Conservation (phyloP, 2,797 vertebrate genomes). For the Artibeus lituratus region DNA sequence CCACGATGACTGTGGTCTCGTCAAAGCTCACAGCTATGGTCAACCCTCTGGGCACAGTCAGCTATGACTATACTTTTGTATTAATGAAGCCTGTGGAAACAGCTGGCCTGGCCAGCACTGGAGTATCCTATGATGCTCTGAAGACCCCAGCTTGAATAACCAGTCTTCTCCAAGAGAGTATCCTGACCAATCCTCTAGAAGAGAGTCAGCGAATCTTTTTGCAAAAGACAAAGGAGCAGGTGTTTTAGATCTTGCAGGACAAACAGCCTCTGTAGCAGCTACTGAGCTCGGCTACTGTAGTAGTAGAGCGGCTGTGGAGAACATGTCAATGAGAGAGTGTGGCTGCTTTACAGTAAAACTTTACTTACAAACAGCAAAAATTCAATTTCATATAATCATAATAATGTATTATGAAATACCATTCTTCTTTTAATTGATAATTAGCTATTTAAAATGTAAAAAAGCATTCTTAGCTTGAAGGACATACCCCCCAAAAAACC, state of each 20-base stretch:
- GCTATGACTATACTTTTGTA: background rate
- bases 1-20: background rate
- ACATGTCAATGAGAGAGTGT: background rate
- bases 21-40: background rate
- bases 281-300: background rate
- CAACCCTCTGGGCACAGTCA: too few species aligned
- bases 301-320: accelerated
- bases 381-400: background rate
- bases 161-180: background rate
- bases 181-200: background rate
- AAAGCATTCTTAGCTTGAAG: background rate
- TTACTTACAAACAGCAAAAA: background rate
- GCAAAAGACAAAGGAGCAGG: background rate
- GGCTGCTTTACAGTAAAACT: background rate
- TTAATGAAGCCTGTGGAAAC: background rate
- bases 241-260: background rate
- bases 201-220: background rate
- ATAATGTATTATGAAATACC: background rate
- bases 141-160: background rate
- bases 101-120: background rate
- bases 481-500: background rate
- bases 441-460: background rate
- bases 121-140: background rate
- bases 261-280: background rate
- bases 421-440: background rate